Evolutionary conservation across 2,888 invertebrate genomes (phyloP), one percentile per base, ranked within the genome.

Genomic region (Apamea crenata): DNA sequence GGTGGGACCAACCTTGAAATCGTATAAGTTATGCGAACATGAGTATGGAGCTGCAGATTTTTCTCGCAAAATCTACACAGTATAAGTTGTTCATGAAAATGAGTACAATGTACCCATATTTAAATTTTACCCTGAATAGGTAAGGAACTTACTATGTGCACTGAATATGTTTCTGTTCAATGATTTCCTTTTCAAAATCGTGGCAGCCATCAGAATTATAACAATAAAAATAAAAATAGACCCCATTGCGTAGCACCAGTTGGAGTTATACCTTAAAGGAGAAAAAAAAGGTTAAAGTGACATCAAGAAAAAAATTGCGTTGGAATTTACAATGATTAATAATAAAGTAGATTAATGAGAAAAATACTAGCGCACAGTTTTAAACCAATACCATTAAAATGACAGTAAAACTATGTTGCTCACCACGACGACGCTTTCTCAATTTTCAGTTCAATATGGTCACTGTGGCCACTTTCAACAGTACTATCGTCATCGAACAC

Each of bases 161-260:
- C n/a, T 59, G 3, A 86, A 70, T 25, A 87, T 63, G 7, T 75
- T 86, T 71, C 65, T 74, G 29, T 44, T 71, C 36, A 72, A 53
- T 16, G 77, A 59, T 61, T 67, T 78, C 8, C 53, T 84, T 32
- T 78, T 84, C 12, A 77, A 32, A 8, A 78, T 61, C 21, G 32
- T 61, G 1, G 29, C 69, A 18, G 53, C 59, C 18, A 80, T 53
- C 50, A 81, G 25, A 32, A 76, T 40, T 21, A 84, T 32, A 1
- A 87, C n/a, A 36, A 66, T 67, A 5, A 78, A 1, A n/a, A 77
- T 53, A 1, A 87, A 25, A 68, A 71, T 29, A 50, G 67, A 77
- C 8, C 69, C 87, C 29, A 71, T 40, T 53, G 59, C 80, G 47
- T 84, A 85, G 61, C 71, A 74, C 87, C 87, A 85, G 16, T 25